Base-by-base conservation (phyloP, 1,140 invertebrate species). In the Ceratina japonica region DNA sequence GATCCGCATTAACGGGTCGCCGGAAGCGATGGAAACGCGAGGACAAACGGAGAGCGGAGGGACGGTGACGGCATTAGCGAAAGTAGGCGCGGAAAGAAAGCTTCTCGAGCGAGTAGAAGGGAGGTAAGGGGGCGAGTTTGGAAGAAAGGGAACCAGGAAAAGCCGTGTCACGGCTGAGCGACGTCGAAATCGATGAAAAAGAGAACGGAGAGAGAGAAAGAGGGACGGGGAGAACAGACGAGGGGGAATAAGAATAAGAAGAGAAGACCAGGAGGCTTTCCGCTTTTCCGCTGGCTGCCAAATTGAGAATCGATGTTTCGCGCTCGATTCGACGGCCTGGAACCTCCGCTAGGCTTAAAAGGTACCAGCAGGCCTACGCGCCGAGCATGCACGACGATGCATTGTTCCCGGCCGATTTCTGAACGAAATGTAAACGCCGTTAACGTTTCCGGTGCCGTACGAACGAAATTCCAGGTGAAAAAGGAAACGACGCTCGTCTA, bases 241-340 rank as follows among this genome's bases (percentile, higher is more conserved):
- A 69, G 56, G 54, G 68, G 61, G 75, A 58, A 44, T 44, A 44
- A 44, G 37, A 44, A 44, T 44, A 44, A 44, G 37, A 44, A 44
- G 37, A 44, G 10, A 44, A 44, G 10, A 44, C 37, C 37, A 76
- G 61, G 49, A 65, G 18, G 56, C 68, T 63, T 82, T 75, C 72
- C 68, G 77, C 71, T 84, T 80, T 80, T 80, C 83, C 59, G 77
- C 72, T 68, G 52, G 62, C 77, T 83, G 83, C 83, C 83, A 84
- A 84, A 84, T 84, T 84, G 83, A 83, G 83, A 84, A 84, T 84
- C 83, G 81, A 83, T 84, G 83, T 83, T 83, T 83, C 81, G 77
- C 72, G 83, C 82, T 80, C 81, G 77, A 80, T 84, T 71, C 81
- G 74, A 59, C 65, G 69, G 59, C 31, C 58, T 65, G 71, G 72